Evolutionary conservation across 2,113 vertebrate species (phyloP), one percentile per base, ranked within the genome.

Genomic region (Acanthisitta chloris): DNA sequence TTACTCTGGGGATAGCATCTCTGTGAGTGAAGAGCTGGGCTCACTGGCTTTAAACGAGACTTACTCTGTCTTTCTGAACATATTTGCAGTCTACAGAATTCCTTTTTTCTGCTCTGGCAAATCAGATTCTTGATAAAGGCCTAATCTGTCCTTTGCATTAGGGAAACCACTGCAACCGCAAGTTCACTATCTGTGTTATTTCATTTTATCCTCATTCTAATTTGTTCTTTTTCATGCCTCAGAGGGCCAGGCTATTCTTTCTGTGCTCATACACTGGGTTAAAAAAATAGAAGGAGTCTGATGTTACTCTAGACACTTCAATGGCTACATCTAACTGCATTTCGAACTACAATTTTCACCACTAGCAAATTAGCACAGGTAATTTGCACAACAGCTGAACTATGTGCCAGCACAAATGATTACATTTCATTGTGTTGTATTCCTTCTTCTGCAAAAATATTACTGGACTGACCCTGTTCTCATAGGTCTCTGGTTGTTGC

Each of bases 151-250:
- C 55, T 80, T 69, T 55, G 64, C 64, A 33, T 90, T 93, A 88
- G 55, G 67, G 55, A 93, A 96, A 95, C 55, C 1, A 1, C 67
- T 78, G 64, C 88, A 92, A 81, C 79, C 4, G 8, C 94, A 91
- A 83, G 64, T 93, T 92, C 54, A 21, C 91, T 96, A 49, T 85
- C 89, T 77, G 26, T 62, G 51, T 90, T 96, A 88, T 51, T 88
- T 93, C 59, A 3, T 93, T 93, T 92, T 73, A 86, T 87, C 55
- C 78, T 88, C 54, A 71, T 91, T 77, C 76, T 94, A 92, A 96
- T 96, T 96, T 96, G 88, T 83, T 93, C 93, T 52, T 86, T 90
- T 90, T 90, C 85, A 90, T 92, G 90, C 93, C 76, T 96, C 90
- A 93, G 67, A 93, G 85, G 55, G n/a, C 64, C 19, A 51, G 71